Evolutionary conservation across 2,888 invertebrate species (phyloP).

Genomic region (Tenodera sinensis): DNA sequence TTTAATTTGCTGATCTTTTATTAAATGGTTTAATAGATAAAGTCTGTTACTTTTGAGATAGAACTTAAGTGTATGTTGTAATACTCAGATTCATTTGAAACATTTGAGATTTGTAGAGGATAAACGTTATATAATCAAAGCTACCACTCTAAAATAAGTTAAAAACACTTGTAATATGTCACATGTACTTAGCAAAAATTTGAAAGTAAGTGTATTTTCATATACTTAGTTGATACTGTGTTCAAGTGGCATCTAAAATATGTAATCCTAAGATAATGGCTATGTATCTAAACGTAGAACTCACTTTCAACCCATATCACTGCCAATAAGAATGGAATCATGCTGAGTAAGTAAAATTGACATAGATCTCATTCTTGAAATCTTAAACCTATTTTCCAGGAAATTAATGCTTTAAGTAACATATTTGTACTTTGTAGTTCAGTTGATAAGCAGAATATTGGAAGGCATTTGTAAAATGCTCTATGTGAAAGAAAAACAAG

Average conservation of each 20-base stretch:
- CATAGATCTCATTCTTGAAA: neutral
- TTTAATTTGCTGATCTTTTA: too few species aligned
- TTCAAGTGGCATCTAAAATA: neutral
- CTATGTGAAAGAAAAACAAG: too few species aligned
- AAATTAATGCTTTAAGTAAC: neutral
- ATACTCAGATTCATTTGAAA: neutral
- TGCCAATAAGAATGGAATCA: neutral
- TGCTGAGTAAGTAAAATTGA: neutral
- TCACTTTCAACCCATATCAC: neutral
- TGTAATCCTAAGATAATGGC: neutral
- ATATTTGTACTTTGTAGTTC: neutral
- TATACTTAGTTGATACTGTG: neutral
- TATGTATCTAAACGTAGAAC: neutral
- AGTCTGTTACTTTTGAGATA: neutral
- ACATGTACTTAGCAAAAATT: neutral
- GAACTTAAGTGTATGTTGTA: neutral
- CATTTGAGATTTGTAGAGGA: too few species aligned
- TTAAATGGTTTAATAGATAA: neutral
- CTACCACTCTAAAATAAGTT: neutral
- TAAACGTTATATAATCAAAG: neutral
- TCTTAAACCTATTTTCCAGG: neutral
- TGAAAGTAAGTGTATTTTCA: neutral
- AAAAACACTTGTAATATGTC: neutral
- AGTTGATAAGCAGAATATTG: neutral
- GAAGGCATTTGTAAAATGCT: neutral